These are phyloP conservation scores for Mesorhabditis spiculigera DNA, from an alignment of 2,888 invertebrate species.

Conservation along the genomic window DNA sequence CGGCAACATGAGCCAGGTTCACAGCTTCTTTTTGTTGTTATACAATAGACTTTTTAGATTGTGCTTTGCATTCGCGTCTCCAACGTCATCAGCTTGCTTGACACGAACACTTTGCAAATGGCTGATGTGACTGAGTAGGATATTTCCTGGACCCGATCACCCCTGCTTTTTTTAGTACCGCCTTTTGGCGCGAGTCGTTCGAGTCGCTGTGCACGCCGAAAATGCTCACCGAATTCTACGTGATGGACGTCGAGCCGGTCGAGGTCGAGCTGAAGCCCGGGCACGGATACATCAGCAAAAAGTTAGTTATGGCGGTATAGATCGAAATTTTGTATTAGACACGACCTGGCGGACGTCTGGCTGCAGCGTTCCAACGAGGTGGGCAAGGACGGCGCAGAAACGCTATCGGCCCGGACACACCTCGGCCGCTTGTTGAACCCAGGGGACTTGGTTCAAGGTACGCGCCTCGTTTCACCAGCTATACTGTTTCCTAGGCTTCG, in stretches of 20 bases:
- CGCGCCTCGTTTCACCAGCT: slow-evolving; percentile 1
- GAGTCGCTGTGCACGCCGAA: slow-evolving; percentile 82
- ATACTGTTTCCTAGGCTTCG: slow-evolving; percentile 69
- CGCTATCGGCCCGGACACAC: slow-evolving; percentile 84
- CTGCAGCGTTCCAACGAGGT: slow-evolving; percentile 69
- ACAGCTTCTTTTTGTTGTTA: slow-evolving; percentile 11
- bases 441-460: slow-evolving; percentile 86
- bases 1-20: slow-evolving; percentile 41
- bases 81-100: slow-evolving; percentile 84
- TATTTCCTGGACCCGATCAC: slow-evolving; percentile 6
- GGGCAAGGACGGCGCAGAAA: slow-evolving; percentile 74
- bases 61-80: slow-evolving; percentile 85
- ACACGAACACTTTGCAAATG: slow-evolving; percentile 68
- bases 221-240: slow-evolving; percentile 83
- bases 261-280: slow-evolving; percentile 68
- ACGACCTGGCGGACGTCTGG: slow-evolving; percentile 88
- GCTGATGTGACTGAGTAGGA: slow-evolving; percentile 44
- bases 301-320: slow-evolving; percentile 58
- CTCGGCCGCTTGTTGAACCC: slow-evolving; percentile 86
- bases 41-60: slow-evolving; percentile 69
- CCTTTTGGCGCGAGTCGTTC: slow-evolving; percentile 84
- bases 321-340: slow-evolving; percentile 59
- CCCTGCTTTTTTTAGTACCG: slow-evolving; percentile 60
- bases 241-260: slow-evolving; percentile 86
- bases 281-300: slow-evolving; percentile 79